These are phyloP conservation scores for Chondrosia reniformis DNA, from an alignment of 37 sponge, comb jelly and placozoan genomes.

Conservation along the genomic window DNA sequence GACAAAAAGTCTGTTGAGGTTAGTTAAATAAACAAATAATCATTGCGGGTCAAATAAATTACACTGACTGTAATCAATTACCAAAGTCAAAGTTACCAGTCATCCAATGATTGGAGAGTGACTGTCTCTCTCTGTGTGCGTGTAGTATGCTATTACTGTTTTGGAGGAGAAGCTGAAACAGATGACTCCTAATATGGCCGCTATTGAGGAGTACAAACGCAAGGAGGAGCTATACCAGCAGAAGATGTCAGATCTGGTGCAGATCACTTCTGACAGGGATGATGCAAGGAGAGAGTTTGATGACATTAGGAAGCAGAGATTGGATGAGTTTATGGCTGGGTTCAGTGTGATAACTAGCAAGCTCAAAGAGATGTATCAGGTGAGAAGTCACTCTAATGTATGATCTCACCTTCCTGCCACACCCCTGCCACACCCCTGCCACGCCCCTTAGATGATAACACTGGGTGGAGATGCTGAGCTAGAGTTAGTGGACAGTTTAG, in stretches of 20 bases:
- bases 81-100: no score
- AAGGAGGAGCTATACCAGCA: constrained; percentile 76
- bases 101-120: no score
- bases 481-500: constrained; percentile 96
- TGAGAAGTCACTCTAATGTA: no score
- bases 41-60: no score
- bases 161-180: constrained; percentile 77
- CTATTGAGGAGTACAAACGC: constrained; percentile 87
- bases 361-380: constrained; percentile 99
- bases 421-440: no score
- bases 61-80: no score
- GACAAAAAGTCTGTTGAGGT: constrained; percentile 62
- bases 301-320: constrained; percentile 75
- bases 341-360: constrained; percentile 90
- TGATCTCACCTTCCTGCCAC: not conserved
- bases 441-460: constrained; percentile 86
- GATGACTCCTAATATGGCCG: constrained; percentile 97
- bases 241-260: constrained; percentile 80
- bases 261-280: constrained; percentile 78
- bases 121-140: not conserved
- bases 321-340: constrained; percentile 95
- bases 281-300: constrained; percentile 74
- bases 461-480: constrained; percentile 99
- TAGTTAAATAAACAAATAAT: no score
- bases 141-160: constrained; percentile 82